These are phyloP conservation scores for Platygyra sinensis DNA, from an alignment of 64 coral and sea anemone species.

Conservation along the genomic window DNA sequence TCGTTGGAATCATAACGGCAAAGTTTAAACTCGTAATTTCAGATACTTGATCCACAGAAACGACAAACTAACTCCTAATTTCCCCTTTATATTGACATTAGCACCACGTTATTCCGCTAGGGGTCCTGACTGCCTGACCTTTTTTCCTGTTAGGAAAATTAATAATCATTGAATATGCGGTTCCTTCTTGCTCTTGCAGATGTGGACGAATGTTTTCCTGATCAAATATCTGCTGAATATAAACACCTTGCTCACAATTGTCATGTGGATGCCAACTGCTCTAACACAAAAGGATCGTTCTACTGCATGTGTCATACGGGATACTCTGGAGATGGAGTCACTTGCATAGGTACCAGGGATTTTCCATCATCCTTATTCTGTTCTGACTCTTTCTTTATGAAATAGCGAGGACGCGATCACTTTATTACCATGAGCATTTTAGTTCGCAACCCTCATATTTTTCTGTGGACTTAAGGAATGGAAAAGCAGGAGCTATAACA, in stretches of 20 bases:
- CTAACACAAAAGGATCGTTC: conserved; percentile 67
- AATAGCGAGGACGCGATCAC: no score
- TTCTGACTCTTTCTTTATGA: background rate
- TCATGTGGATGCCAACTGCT: conserved; percentile 66
- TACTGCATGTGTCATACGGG: conserved; percentile 29
- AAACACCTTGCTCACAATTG: conserved; percentile 48
- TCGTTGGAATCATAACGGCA: no score
- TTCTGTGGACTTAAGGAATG: no score
- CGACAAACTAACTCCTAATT: no score
- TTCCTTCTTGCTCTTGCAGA: conserved; percentile 23
- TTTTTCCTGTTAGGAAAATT: background rate
- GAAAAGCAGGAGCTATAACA: no score
- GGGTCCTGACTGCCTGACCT: background rate
- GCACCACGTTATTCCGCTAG: no score
- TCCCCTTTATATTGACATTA: no score
- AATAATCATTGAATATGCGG: no score
- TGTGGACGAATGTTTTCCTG: conserved; percentile 68
- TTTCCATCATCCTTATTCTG: background rate
- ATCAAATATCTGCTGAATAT: conserved; percentile 42
- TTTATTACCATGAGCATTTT: no score
- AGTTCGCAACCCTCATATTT: no score
- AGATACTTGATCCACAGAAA: no score
- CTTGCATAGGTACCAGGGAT: conserved; percentile 14
- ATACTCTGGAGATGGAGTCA: conserved; percentile 65
- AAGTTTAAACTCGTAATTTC: no score